phyloP scores from a whole-genome alignment of 2,113 vertebrate species.

The Xenopus borealis region DNA sequence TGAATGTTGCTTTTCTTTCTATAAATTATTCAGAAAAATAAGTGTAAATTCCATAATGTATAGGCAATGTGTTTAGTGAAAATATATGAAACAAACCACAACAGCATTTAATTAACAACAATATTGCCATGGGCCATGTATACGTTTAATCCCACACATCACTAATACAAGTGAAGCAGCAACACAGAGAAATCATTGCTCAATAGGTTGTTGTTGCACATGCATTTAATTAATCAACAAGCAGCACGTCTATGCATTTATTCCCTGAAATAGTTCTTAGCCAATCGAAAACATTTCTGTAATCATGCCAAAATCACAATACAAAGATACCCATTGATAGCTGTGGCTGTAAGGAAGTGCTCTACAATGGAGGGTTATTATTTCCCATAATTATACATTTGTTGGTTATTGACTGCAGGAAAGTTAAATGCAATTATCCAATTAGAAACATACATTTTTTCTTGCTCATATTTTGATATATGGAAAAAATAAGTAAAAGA shows the following conservation, averaged over 20 bases:
- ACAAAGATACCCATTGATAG: slow-evolving; percentile 18
- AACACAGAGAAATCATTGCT: not conserved
- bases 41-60: too few species aligned
- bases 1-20: too few species aligned
- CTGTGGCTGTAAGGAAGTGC: not conserved
- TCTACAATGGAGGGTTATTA: not conserved
- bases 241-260: slow-evolving; percentile 15
- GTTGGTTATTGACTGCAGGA: not conserved
- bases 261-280: slow-evolving; percentile 5
- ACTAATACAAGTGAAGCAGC: not conserved
- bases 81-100: not conserved
- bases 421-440: not conserved
- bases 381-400: not conserved
- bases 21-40: too few species aligned
- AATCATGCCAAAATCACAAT: slow-evolving; percentile 4
- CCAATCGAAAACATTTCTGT: slow-evolving; percentile 14
- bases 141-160: not conserved
- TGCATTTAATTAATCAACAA: slow-evolving; percentile 15
- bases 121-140: not conserved
- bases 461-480: too few species aligned
- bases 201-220: slow-evolving; percentile 14
- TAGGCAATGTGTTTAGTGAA: not conserved
- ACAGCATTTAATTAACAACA: not conserved
- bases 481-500: too few species aligned
- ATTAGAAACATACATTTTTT: not conserved